Evolutionary conservation across 2,888 invertebrate genomes (phyloP).

Genomic region (Orthosia cruda): DNA sequence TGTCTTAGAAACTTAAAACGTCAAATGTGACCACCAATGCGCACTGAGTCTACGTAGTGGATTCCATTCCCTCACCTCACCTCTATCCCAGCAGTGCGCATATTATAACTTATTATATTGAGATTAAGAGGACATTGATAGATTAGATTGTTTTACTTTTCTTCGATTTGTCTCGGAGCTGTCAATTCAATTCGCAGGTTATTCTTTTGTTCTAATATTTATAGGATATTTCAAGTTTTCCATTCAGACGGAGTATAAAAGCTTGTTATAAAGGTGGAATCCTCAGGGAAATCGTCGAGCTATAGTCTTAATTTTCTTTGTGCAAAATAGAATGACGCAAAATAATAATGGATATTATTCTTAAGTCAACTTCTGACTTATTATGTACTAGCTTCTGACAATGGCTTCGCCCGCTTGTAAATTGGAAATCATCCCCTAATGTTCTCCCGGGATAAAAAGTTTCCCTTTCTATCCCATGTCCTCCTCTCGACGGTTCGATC

Average conservation of each 20-base stretch:
- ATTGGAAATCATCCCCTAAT: no score
- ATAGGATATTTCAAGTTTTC: background rate
- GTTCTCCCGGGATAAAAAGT: no score
- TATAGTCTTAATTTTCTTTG: background rate
- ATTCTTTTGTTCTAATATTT: background rate
- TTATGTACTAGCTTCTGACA: no score
- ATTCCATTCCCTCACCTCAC: no score
- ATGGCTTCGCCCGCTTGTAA: no score
- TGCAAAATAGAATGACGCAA: background rate
- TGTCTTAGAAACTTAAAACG: no score
- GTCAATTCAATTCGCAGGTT: background rate
- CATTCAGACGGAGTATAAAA: background rate
- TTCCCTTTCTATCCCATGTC: no score
- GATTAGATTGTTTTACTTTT: constrained; percentile 20
- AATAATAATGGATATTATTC: background rate
- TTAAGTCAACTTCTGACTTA: background rate
- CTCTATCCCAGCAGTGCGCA: background rate
- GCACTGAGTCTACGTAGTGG: background rate
- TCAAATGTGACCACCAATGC: no score
- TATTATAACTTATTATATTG: background rate
- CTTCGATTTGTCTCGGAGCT: constrained; percentile 9
- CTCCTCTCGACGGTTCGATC: no score
- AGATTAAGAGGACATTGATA: background rate
- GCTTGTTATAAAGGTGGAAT: background rate
- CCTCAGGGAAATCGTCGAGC: background rate